Evolutionary conservation across 2,113 vertebrate species (phyloP).

Genomic region (Pseudorasbora parva): DNA sequence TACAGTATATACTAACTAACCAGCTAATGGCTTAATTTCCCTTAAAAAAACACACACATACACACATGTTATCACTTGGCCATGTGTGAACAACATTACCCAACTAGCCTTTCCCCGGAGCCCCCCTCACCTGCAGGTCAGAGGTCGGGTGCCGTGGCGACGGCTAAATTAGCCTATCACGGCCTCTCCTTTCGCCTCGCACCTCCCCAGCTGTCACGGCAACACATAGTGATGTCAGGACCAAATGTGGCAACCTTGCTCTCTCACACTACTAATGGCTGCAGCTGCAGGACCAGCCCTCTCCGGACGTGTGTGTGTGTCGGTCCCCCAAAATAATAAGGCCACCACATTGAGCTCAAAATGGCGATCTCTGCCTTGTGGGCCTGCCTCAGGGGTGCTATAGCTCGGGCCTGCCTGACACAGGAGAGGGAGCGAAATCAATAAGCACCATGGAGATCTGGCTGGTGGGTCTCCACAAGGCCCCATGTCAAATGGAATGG

Average conservation of each 20-base stretch:
- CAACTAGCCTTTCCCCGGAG: conserved; percentile 65
- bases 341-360: conserved; percentile 57
- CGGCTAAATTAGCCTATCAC: conserved; percentile 72
- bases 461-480: conserved; percentile 50
- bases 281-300: conserved; percentile 69
- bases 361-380: conserved; percentile 51
- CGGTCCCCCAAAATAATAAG: conserved; percentile 62
- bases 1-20: not conserved
- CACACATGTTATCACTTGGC: conserved; percentile 70
- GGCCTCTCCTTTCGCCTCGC: conserved; percentile 69
- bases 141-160: conserved; percentile 70
- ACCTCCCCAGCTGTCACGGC: conserved; percentile 76
- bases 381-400: conserved; percentile 58
- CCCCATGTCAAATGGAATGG: conserved; percentile 8
- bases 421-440: conserved; percentile 32
- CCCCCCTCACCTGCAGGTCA: conserved; percentile 76
- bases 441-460: conserved; percentile 54
- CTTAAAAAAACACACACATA: not conserved
- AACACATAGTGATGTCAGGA: conserved; percentile 61
- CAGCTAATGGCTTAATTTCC: not conserved
- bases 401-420: conserved; percentile 65
- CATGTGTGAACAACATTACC: conserved; percentile 77
- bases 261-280: conserved; percentile 70
- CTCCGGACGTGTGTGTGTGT: conserved; percentile 57
- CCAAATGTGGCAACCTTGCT: conserved; percentile 59